A percentile compares a stretch with the other conserved stretches of the same genome.
These are phyloP conservation scores for Habroteleia sp. DNA, from an alignment of 2,888 invertebrate species.

Conservation along the genomic window DNA sequence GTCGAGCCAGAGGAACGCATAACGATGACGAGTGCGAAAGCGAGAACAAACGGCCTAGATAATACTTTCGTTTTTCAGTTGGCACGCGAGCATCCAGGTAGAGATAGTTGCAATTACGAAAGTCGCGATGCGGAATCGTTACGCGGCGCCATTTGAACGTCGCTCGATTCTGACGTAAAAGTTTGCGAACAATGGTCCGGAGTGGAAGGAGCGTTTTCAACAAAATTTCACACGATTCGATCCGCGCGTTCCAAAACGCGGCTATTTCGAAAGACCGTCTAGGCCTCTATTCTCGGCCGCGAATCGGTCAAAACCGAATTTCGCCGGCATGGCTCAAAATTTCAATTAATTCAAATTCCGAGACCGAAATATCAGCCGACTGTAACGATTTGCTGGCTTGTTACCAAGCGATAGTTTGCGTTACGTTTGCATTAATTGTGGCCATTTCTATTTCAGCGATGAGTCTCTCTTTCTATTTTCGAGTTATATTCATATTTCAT, in stretches of 20 bases:
- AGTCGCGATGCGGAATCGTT: constrained; percentile 34
- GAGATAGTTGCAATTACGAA: constrained; percentile 35
- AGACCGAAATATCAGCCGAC: constrained; percentile 37
- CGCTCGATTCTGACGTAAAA: constrained; percentile 10
- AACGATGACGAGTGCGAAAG: constrained; percentile 61
- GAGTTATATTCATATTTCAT: constrained; percentile 34
- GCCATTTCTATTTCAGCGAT: constrained; percentile 55
- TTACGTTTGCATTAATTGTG: constrained; percentile 57
- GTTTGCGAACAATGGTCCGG: constrained; percentile 18
- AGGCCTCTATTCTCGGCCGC: too few relatives aligned
- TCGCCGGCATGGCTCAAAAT: too few relatives aligned
- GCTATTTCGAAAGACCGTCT: too few relatives aligned
- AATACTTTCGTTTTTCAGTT: constrained; percentile 60
- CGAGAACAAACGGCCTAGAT: constrained; percentile 48
- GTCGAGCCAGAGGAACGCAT: constrained; percentile 47
- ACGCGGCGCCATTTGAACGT: constrained; percentile 3
- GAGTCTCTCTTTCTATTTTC: constrained; percentile 41
- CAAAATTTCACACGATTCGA: too few relatives aligned
- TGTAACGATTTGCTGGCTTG: constrained; percentile 44
- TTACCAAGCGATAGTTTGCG: constrained; percentile 55
- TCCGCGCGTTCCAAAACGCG: too few relatives aligned
- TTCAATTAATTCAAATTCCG: too few relatives aligned
- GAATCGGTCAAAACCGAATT: too few relatives aligned
- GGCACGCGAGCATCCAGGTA: constrained; percentile 43
- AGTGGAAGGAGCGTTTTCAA: too few relatives aligned